phyloP scores from a whole-genome alignment of 2,888 invertebrate genomes.

The Tineola bisselliella region DNA sequence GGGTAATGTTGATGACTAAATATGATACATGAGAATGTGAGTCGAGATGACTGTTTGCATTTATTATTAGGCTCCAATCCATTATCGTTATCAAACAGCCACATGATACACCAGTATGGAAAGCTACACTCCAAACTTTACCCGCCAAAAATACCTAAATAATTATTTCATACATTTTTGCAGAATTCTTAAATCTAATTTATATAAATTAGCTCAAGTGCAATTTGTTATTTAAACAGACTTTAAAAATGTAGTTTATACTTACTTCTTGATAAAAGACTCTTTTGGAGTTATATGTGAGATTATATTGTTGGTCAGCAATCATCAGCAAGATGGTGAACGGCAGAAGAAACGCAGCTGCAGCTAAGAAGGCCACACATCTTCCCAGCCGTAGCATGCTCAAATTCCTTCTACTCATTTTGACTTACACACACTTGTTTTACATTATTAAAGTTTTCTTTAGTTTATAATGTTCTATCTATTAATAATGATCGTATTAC shows the following conservation, averaged over 20 bases:
- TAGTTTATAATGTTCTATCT: neutral
- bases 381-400: constrained; percentile 63
- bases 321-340: constrained; percentile 70
- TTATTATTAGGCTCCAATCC: neutral
- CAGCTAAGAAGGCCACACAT: constrained; percentile 69
- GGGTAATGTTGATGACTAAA: neutral
- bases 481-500: neutral
- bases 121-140: too few relatives aligned
- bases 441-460: constrained; percentile 19
- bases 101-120: neutral
- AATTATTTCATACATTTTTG: too few relatives aligned
- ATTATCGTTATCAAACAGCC: neutral
- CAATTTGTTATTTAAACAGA: too few relatives aligned
- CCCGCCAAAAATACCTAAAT: too few relatives aligned
- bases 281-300: constrained; percentile 58
- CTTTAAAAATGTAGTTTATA: constrained; percentile 13
- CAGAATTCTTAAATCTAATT: too few relatives aligned
- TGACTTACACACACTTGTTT: constrained; percentile 16
- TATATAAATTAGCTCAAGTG: too few relatives aligned
- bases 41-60: neutral
- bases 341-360: constrained; percentile 69
- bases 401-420: constrained; percentile 46
- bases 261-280: constrained; percentile 66
- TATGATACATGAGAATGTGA: neutral
- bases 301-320: constrained; percentile 70